Percentiles rank a stretch among this genome's conserved stretches.
Evolutionary conservation across 2,797 vertebrate genomes (phyloP).

Genomic region (Lutjanus campechanus): DNA sequence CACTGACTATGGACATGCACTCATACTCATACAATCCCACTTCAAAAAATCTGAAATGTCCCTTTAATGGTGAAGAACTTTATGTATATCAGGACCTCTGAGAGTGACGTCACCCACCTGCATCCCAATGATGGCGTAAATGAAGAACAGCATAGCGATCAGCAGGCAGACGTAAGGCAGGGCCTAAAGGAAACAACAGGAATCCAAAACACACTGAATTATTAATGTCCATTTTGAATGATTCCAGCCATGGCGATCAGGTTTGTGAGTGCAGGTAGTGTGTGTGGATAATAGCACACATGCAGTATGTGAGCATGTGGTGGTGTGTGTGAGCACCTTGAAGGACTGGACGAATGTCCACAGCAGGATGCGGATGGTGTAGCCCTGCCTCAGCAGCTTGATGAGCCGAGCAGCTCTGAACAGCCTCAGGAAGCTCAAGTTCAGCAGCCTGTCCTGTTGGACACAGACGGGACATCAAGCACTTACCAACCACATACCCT

Average conservation of each 20-base stretch:
- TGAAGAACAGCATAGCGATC: slow-evolving; percentile 99
- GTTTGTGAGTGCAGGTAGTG: slow-evolving; percentile 5
- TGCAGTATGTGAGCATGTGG: background rate
- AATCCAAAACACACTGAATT: slow-evolving; percentile 45
- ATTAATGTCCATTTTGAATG: slow-evolving; percentile 34
- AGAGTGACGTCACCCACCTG: slow-evolving; percentile 87
- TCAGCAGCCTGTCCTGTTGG: slow-evolving; percentile 93
- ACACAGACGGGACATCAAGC: slow-evolving; percentile 30
- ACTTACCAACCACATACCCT: background rate
- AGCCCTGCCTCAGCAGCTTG: slow-evolving; percentile 96
- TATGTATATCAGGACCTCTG: slow-evolving; percentile 3
- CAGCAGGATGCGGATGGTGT: slow-evolving; percentile 97
- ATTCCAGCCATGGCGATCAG: slow-evolving; percentile 20
- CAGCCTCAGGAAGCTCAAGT: slow-evolving; percentile 95
- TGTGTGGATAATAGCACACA: background rate
- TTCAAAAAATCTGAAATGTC: no score
- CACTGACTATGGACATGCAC: no score
- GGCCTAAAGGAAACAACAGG: slow-evolving; percentile 84
- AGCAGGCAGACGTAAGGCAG: slow-evolving; percentile 97
- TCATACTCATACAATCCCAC: no score
- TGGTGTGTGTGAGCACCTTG: slow-evolving; percentile 87
- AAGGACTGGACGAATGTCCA: slow-evolving; percentile 99
- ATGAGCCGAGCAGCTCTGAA: slow-evolving; percentile 96
- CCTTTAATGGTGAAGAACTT: background rate
- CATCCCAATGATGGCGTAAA: slow-evolving; percentile 99